A percentile compares a stretch with the other conserved stretches of the same genome.
These are phyloP conservation scores for Anastrepha ludens DNA, from an alignment of 1,140 invertebrate genomes.

Conservation along the genomic window DNA sequence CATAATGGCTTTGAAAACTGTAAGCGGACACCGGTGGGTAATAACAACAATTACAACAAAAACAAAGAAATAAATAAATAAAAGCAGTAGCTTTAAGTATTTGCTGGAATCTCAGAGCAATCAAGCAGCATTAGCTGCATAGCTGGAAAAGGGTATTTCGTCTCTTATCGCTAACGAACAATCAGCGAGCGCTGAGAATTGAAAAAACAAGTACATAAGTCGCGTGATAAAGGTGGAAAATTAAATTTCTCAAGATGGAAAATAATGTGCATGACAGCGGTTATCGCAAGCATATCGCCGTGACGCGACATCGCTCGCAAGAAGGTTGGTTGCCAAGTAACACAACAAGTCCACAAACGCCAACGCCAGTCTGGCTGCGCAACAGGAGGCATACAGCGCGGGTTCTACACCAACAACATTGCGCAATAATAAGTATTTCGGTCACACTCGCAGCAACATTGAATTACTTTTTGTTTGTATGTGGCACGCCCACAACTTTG, in stretches of 20 bases:
- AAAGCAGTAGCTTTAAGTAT: not conserved
- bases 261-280: conserved; percentile 24
- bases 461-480: not conserved
- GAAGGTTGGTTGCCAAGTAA: not conserved
- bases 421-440: not conserved
- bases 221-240: conserved; percentile 22
- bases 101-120: not conserved
- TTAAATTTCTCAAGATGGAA: conserved; percentile 44
- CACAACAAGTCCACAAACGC: not conserved
- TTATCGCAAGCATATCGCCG: not conserved
- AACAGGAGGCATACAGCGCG: not conserved
- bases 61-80: not conserved
- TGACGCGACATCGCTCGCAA: not conserved
- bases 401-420: not conserved
- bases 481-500: no score
- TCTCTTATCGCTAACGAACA: not conserved
- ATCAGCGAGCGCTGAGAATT: not conserved
- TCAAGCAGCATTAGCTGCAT: not conserved
- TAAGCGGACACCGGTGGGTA: not conserved
- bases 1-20: conserved; percentile 1
- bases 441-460: not conserved
- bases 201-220: not conserved
- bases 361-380: not conserved
- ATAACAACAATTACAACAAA: conserved; percentile 2
- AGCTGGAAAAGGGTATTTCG: conserved; percentile 14